Base-by-base conservation (phyloP, 1,140 invertebrate genomes). In the Papilio dardanus region DNA sequence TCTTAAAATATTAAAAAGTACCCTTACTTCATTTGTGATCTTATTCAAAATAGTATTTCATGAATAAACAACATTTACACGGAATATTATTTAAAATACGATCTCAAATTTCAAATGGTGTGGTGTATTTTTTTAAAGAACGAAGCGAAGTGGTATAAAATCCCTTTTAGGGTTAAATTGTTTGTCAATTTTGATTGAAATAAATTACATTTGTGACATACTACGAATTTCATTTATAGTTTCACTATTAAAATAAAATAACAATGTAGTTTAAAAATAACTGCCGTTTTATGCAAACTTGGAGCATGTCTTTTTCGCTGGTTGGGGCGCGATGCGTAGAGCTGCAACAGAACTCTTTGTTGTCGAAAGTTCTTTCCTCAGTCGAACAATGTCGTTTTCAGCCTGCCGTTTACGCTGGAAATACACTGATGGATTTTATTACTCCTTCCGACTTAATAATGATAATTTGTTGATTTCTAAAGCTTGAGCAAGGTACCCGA, bases 361-460 rank as follows among this genome's bases (percentile, higher is more conserved):
- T 0, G 82, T 74, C 0, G 89, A 91, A 16, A 93, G 79, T 76
- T 33, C 7, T 33, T 33, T 33, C 31, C 31, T 2, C 31, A 6
- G 80, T 73, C 31, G 31, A 6, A 33, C 31, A 33, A 33, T 3
- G 31, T 33, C 31, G 79, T 88, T 82, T 78, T 94, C 93, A 79
- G 92, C 92, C 85, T 93, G 92, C 81, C 92, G 85, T 81, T 94
- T 94, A 84, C 92, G 91, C 93, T 94, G 85, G 71, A 91, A 89
- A 89, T 83, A 74, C 79, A 89, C 84, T 87, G 77, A 67, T 76
- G 50, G 67, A 75, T 83, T 77, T 83, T 85, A 79, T 71, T 79
- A 58, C 40, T 21, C 28, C 24, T 62, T 24, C 50, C 16, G 21
- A 54, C 7, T 54, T 8, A 54, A 8, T 21, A 54, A 12, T 28